phyloP scores from a whole-genome alignment of 2,888 invertebrate genomes.

The Monochamus alternatus region DNA sequence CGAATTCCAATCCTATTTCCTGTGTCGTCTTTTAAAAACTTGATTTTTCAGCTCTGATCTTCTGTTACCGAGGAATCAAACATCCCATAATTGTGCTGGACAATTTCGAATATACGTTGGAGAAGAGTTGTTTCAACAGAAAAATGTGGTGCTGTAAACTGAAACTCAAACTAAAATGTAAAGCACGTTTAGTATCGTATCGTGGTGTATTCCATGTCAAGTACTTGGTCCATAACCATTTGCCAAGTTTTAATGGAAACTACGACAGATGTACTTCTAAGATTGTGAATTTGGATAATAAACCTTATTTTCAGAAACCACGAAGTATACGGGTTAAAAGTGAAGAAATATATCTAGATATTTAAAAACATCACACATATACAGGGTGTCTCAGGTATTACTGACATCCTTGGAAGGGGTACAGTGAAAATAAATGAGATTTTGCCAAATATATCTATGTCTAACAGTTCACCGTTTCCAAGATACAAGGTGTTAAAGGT shows the following conservation, averaged over 20 bases:
- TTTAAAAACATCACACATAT: too few species aligned
- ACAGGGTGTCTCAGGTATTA: too few species aligned
- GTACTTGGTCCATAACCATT: slow-evolving; percentile 22
- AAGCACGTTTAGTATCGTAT: slow-evolving; percentile 19
- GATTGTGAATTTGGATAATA: slow-evolving; percentile 2
- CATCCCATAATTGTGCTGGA: slow-evolving; percentile 48
- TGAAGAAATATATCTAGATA: too few species aligned
- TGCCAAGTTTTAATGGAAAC: slow-evolving; percentile 22
- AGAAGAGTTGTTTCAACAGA: slow-evolving; percentile 39
- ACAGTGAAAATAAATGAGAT: too few species aligned
- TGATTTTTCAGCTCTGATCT: slow-evolving; percentile 36
- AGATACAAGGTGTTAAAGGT: too few species aligned
- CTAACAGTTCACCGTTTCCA: too few species aligned
- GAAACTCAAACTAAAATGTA: slow-evolving; percentile 22
- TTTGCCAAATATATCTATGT: too few species aligned
- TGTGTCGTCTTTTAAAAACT: background rate
- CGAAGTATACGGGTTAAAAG: too few species aligned
- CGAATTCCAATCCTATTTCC: too few species aligned
- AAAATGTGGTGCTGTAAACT: slow-evolving; percentile 37
- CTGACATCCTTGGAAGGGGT: too few species aligned
- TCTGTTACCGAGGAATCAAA: slow-evolving; percentile 44
- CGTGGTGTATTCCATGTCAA: slow-evolving; percentile 5
- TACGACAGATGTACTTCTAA: slow-evolving; percentile 21
- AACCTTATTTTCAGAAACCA: too few species aligned
- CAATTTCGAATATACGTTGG: slow-evolving; percentile 43